Conservation (phyloP, 2,888 invertebrate species). For the Calameuta idolon region DNA sequence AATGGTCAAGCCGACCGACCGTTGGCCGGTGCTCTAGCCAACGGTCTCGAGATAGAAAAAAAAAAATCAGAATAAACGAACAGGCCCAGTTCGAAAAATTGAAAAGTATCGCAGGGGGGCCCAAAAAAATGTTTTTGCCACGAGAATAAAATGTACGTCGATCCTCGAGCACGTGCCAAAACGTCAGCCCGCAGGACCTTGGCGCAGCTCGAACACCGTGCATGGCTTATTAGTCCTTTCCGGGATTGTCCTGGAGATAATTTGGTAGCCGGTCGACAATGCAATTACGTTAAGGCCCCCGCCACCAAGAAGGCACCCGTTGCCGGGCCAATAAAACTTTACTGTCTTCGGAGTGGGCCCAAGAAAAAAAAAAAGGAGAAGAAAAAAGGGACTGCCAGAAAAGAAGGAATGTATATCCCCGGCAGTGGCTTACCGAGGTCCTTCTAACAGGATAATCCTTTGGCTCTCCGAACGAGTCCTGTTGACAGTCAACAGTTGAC, state of each 20-base stretch:
- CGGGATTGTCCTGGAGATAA: background rate
- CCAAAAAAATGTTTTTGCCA: too few relatives aligned
- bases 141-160: too few relatives aligned
- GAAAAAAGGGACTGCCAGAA: background rate
- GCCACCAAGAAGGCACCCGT: slow-evolving; percentile 34
- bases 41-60: too few relatives aligned
- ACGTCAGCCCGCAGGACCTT: too few relatives aligned
- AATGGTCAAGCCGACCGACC: too few relatives aligned
- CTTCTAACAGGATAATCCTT: slow-evolving; percentile 35
- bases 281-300: slow-evolving; percentile 38
- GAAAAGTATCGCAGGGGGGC: too few relatives aligned
- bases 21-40: too few relatives aligned
- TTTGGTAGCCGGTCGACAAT: slow-evolving; percentile 27
- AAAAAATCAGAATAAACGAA: too few relatives aligned
- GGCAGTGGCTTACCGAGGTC: slow-evolving; percentile 22
- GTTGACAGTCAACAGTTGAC: too few relatives aligned
- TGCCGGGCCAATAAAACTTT: slow-evolving; percentile 41
- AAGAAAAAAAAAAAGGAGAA: background rate
- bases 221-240: slow-evolving; percentile 1
- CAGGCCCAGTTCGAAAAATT: too few relatives aligned
- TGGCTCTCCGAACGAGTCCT: slow-evolving; percentile 25
- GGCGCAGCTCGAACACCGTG: too few relatives aligned
- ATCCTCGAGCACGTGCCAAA: too few relatives aligned
- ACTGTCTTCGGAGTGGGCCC: slow-evolving; percentile 24
- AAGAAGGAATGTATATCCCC: slow-evolving; percentile 9